Conservation (phyloP, 2,888 invertebrate genomes). For the Euzophera pinguis region DNA sequence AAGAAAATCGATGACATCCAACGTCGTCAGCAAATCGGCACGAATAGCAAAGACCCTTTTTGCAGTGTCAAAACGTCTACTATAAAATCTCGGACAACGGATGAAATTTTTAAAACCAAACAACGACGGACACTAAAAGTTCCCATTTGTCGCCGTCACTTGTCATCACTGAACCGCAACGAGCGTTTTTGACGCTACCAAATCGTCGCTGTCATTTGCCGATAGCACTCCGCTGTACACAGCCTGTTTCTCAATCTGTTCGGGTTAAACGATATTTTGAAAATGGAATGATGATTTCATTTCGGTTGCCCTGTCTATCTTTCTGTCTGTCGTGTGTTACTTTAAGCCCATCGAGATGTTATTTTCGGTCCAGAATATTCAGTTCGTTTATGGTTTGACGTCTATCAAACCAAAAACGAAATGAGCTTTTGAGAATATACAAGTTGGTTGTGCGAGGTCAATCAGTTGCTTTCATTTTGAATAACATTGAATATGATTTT, state of each 20-base stretch:
- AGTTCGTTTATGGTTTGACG: background rate
- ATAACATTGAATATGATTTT: too few relatives aligned
- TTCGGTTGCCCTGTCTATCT: conserved; percentile 1
- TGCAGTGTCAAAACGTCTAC: background rate
- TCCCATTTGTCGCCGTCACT: conserved; percentile 31
- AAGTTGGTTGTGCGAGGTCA: too few relatives aligned
- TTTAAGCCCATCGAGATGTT: background rate
- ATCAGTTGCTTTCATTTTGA: too few relatives aligned
- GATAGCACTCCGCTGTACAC: conserved; percentile 21
- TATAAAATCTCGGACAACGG: background rate
- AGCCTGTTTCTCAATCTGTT: conserved; percentile 30
- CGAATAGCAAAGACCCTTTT: conserved; percentile 6
- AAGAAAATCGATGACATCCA: background rate
- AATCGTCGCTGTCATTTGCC: conserved; percentile 54
- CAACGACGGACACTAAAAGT: conserved; percentile 29
- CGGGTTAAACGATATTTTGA: conserved; percentile 33
- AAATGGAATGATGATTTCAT: conserved; percentile 2
- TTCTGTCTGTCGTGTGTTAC: background rate
- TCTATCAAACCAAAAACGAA: too few relatives aligned
- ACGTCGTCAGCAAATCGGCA: conserved; percentile 3
- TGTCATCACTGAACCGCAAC: conserved; percentile 34
- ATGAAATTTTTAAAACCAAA: conserved; percentile 23
- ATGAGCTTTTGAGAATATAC: too few relatives aligned
- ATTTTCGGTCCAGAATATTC: background rate
- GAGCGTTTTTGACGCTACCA: conserved; percentile 44